Evolutionary conservation across 2,113 vertebrate genomes (phyloP).

Genomic region (Microtus richardsoni): DNA sequence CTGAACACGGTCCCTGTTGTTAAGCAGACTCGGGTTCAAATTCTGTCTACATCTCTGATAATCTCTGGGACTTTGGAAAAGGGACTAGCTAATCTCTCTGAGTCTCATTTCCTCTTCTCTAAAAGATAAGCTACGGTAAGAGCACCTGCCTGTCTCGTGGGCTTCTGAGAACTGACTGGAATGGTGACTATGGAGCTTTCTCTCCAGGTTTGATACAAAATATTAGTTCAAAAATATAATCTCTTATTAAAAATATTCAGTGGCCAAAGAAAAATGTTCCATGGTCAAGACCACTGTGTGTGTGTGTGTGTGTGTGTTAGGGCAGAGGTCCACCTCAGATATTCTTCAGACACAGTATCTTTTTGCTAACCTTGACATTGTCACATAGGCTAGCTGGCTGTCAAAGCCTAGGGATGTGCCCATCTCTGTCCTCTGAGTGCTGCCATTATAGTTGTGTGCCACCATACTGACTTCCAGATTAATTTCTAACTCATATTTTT

Average conservation of each 20-base stretch:
- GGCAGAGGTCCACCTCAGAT: neutral
- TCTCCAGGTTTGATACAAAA: neutral
- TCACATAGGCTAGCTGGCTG: neutral
- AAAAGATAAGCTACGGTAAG: neutral
- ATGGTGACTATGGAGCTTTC: neutral
- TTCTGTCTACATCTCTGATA: neutral
- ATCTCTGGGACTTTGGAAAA: neutral
- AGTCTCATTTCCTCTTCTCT: conserved; percentile 12
- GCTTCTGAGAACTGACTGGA: neutral
- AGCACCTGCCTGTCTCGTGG: neutral
- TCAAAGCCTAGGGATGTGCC: neutral
- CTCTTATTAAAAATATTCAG: neutral
- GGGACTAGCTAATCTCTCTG: neutral
- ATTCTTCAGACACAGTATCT: neutral
- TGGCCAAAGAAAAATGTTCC: neutral
- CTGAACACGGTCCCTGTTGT: neutral
- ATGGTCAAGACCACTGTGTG: neutral
- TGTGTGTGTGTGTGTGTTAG: neutral
- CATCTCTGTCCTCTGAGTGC: neutral
- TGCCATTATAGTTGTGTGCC: neutral
- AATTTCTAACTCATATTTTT: neutral
- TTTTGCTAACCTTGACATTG: neutral
- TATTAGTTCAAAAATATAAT: neutral
- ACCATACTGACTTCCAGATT: neutral
- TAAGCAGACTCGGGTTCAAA: neutral